Conservation (phyloP, 2,113 vertebrate species). For the Hemiprocne comata region DNA sequence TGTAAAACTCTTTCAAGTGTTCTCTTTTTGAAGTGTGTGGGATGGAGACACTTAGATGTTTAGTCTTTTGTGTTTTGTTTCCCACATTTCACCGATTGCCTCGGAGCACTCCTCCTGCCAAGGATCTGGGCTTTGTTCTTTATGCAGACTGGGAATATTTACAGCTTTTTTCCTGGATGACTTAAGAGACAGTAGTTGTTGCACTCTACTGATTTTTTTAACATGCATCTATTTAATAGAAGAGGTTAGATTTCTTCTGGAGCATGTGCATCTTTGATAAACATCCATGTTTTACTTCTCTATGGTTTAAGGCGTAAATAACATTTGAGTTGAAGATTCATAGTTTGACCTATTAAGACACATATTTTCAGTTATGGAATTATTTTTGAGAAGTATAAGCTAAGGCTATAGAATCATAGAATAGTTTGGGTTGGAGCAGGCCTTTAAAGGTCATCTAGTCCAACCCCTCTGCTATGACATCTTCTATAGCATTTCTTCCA, state of each 20-base stretch:
- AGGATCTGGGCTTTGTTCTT: background rate
- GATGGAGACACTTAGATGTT: background rate
- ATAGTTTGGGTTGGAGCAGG: background rate
- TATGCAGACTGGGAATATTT: background rate
- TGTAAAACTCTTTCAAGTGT: background rate
- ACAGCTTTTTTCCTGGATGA: background rate
- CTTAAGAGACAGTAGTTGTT: background rate
- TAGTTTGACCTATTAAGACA: background rate
- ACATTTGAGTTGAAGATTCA: background rate
- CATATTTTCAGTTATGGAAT: background rate
- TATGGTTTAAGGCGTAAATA: background rate
- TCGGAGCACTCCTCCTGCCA: background rate
- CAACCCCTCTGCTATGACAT: accelerated
- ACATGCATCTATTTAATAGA: background rate
- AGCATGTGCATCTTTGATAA: background rate
- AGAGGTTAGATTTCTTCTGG: background rate
- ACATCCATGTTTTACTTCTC: background rate
- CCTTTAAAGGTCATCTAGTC: background rate
- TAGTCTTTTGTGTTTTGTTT: background rate
- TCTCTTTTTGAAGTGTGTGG: background rate
- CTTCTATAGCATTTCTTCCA: background rate
- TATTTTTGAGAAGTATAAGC: background rate
- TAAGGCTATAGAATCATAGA: background rate
- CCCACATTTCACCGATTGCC: background rate
- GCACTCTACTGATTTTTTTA: background rate